Evolutionary conservation across 2,888 invertebrate genomes (phyloP), one percentile per base, ranked within the genome.

Genomic region (Agrochola litura): DNA sequence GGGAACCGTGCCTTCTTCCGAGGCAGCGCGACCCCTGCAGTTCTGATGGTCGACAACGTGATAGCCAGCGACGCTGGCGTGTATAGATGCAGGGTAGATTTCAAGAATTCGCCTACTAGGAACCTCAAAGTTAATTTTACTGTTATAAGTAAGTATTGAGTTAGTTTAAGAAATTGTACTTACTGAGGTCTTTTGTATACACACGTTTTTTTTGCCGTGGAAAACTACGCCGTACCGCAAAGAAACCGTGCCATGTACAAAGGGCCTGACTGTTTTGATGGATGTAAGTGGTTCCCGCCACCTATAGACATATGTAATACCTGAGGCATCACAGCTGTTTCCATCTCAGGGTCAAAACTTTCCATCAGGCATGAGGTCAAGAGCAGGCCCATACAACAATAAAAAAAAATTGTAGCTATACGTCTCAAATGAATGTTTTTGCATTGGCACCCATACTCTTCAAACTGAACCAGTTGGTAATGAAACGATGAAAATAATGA

Each of bases 101-200:
- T 99, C 97, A 98, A 98, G 93, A 98, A 98, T 93, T 98, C 98
- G 30, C 99, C 99, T 5, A 99, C 99, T 46, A 97, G 98, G 89
- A 99, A 99, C 95, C 97, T 98, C 90, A 98, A 98, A 97, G 98
- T 99, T 95, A 98, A 98, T 96, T 97, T 99, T 92, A 98, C 98
- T 91, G 98, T 99, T 91, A 98, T 99, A 95, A 98, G 99, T 99
- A 97, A 98, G 99, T 98, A 88, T 74, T 61, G 6, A 0, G 4
- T 19, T 61, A 37, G 4, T 30, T 60, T 9, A 3, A 30, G 30
- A 6, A 58, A 58, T 58, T 25, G 6, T 25, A 58, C 12, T 6
- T 25, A 56, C 25, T 37, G 4, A 4, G 37, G 37, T 4, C 37
- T 5, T 5, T 37, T 37, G 37, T 37, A 37, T 5, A 37, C 37